Base-by-base conservation (phyloP, 2,797 vertebrate genomes). In the Alcedo atthis region DNA sequence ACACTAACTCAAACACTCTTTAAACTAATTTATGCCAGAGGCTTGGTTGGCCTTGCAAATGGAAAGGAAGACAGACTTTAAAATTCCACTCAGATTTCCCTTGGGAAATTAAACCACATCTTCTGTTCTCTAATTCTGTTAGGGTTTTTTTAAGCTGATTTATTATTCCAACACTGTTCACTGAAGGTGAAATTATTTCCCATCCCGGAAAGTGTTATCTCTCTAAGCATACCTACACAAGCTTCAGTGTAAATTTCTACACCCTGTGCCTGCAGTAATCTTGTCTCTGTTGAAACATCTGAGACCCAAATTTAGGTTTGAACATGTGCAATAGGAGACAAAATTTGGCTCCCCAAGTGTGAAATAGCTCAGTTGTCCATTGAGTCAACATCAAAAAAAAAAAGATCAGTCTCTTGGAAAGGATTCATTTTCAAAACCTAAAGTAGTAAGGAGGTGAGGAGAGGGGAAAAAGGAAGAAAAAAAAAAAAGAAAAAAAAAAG, bases 351-450 rank as follows among this genome's bases (percentile, higher is more conserved):
- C 20, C 12, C 7, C 9, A 59, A 83, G 73, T 89, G 86, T 63
- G 84, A 94, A 93, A 91, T 90, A 96, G 4, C 16, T 93, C 62
- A 75, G 81, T 93, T 92, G 81, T 58, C 62, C 79, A 81, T 68
- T 53, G 79, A 81, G 11, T 78, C 51, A 33, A 86, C 45, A 88
- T 74, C 7, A 71, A 88, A 79, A 92, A 37, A 92, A 37, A 37
- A 75, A 78, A 43, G 15, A 49, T 14, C 40, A 80, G 24, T 18
- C 54, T 69, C 25, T 78, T 94, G 51, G 53, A 90, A 91, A 77
- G 15, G 32, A 61, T 86, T 87, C 2, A 18, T 84, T 88, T 86
- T 45, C 35, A 69, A 87, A 93, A 81, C 21, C 33, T 61, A 13
- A 78, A 79, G 51, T 53, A 83, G 45, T 35, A 74, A 79, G 22